Evolutionary conservation across 2,888 invertebrate species (phyloP).

Genomic region (Diarsia rubi): DNA sequence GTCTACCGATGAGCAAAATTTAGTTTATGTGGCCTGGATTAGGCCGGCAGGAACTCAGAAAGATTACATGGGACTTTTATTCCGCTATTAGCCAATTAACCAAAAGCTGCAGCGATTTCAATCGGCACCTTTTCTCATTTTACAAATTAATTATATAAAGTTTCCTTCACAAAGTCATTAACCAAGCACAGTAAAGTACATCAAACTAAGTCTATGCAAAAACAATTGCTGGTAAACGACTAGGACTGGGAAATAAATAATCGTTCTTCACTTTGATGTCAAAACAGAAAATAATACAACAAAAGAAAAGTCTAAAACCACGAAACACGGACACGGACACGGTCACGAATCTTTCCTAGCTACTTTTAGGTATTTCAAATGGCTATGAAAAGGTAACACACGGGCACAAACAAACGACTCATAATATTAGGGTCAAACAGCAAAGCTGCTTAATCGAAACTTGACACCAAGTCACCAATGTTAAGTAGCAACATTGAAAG

Average conservation of each 20-base stretch:
- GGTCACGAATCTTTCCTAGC: conserved; percentile 39
- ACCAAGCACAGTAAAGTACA: background rate
- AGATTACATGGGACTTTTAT: background rate
- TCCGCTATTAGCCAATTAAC: background rate
- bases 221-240: background rate
- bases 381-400: conserved; percentile 1
- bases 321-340: too few species aligned
- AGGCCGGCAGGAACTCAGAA: background rate
- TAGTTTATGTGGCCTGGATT: background rate
- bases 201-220: background rate
- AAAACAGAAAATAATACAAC: background rate
- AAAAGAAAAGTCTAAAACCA: conserved; percentile 22
- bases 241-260: background rate
- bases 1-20: too few species aligned
- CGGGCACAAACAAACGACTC: background rate
- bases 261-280: background rate
- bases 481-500: background rate
- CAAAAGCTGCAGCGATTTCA: background rate
- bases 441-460: conserved; percentile 11
- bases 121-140: background rate
- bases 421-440: conserved; percentile 19
- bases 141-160: background rate
- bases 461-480: conserved; percentile 20
- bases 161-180: background rate
- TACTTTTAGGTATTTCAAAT: conserved; percentile 19